Evolutionary conservation across 2,888 invertebrate genomes (phyloP).

Genomic region (Lasioglossum marginatum): DNA sequence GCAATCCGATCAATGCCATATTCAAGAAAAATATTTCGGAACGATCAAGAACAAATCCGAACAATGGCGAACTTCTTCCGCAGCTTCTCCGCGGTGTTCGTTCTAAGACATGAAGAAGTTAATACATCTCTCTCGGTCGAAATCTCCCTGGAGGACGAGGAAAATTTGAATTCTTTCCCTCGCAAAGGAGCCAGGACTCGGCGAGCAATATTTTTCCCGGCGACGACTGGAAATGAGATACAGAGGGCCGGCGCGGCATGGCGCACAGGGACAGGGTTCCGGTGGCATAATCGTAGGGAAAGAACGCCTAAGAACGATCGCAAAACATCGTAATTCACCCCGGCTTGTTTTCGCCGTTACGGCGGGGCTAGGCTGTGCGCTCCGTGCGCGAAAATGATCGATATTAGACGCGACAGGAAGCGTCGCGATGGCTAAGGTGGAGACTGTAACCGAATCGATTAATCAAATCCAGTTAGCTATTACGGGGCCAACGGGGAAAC

Average conservation of each 20-base stretch:
- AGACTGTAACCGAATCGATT: slow-evolving; percentile 72
- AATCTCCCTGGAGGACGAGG: background rate
- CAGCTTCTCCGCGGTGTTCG: background rate
- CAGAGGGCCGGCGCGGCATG: background rate
- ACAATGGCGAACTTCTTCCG: background rate
- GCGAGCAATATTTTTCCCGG: background rate
- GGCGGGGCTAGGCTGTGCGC: background rate
- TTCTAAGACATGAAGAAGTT: background rate
- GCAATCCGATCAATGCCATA: no score
- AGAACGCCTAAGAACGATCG: slow-evolving; percentile 8
- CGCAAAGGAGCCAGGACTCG: background rate
- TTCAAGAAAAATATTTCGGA: no score
- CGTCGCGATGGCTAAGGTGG: slow-evolving; percentile 57
- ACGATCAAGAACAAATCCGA: no score
- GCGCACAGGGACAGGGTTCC: background rate
- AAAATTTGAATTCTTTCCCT: background rate
- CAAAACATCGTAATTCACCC: slow-evolving; percentile 45
- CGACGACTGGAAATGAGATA: slow-evolving; percentile 6
- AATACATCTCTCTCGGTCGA: no score
- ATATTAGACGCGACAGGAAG: slow-evolving; percentile 57
- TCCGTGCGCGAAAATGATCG: slow-evolving; percentile 54
- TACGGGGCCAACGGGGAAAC: slow-evolving; percentile 48
- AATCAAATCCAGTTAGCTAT: slow-evolving; percentile 75
- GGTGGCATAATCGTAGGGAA: background rate
- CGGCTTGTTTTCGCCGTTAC: slow-evolving; percentile 48